Percentiles rank a stretch among this genome's conserved stretches.
These are phyloP conservation scores for Lasioglossum pauxillum DNA, from an alignment of 2,888 invertebrate species.

Conservation along the genomic window DNA sequence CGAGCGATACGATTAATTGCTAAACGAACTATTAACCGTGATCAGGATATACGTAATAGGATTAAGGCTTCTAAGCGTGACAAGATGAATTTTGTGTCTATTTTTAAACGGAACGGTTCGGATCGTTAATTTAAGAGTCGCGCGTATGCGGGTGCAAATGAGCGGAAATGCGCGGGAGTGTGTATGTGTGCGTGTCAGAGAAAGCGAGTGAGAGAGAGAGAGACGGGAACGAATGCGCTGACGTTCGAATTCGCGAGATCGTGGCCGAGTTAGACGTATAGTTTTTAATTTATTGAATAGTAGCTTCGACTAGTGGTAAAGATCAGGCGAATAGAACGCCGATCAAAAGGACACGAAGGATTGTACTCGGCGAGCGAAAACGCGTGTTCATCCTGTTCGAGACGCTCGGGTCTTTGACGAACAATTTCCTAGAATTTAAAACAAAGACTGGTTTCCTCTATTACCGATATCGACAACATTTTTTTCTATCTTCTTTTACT, in stretches of 20 bases:
- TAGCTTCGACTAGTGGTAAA: constrained; percentile 65
- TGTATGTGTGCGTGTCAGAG: constrained; percentile 14
- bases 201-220: background rate
- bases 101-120: constrained; percentile 81
- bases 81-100: constrained; percentile 81
- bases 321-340: constrained; percentile 29
- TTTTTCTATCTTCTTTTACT: background rate
- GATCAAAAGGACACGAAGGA: constrained; percentile 56
- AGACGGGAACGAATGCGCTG: constrained; percentile 8
- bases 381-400: constrained; percentile 32
- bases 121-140: constrained; percentile 63
- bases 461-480: background rate
- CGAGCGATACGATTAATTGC: constrained; percentile 54
- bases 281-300: constrained; percentile 75
- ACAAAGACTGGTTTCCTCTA: background rate
- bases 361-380: background rate
- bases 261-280: constrained; percentile 64
- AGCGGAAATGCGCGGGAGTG: constrained; percentile 23
- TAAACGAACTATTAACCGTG: constrained; percentile 78
- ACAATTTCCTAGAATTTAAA: background rate
- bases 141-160: constrained; percentile 41
- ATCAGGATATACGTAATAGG: constrained; percentile 84
- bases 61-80: constrained; percentile 76
- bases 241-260: constrained; percentile 52
- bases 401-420: constrained; percentile 19